A percentile compares a stretch with the other conserved stretches of the same genome.
phyloP scores from a whole-genome alignment of 2,888 invertebrate genomes.

The Drosophila lacicola region DNA sequence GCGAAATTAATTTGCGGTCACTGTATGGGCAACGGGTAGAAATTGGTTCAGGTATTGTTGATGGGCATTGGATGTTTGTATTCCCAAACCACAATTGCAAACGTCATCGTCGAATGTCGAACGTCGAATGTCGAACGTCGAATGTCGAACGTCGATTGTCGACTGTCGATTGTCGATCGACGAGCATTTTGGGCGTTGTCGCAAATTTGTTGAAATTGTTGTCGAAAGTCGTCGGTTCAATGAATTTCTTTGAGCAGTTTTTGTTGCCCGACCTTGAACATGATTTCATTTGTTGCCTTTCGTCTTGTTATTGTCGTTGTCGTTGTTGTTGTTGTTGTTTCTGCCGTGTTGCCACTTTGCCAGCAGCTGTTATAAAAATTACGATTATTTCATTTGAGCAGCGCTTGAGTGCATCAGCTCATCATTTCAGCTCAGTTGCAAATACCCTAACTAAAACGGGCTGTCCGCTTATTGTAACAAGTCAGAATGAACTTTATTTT shows the following conservation, averaged over 20 bases:
- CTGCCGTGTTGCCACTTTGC: slow-evolving; percentile 12
- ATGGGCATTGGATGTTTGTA: not conserved
- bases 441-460: slow-evolving; percentile 30
- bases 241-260: slow-evolving; percentile 62
- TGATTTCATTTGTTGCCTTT: slow-evolving; percentile 49
- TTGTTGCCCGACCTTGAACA: slow-evolving; percentile 66
- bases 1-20: slow-evolving; percentile 62
- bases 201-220: slow-evolving; percentile 36
- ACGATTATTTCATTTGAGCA: slow-evolving; percentile 58
- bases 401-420: slow-evolving; percentile 42
- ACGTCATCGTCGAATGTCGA: slow-evolving; percentile 15
- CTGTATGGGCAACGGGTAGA: slow-evolving; percentile 32
- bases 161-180: slow-evolving; percentile 11
- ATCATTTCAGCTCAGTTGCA: slow-evolving; percentile 13
- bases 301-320: slow-evolving; percentile 11
- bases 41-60: slow-evolving; percentile 18
- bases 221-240: slow-evolving; percentile 62
- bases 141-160: not conserved
- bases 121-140: too few relatives aligned
- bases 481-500: not conserved
- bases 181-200: slow-evolving; percentile 47
- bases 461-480: not conserved
- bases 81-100: slow-evolving; percentile 14
- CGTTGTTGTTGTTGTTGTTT: slow-evolving; percentile 1
- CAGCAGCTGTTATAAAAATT: slow-evolving; percentile 59